These are phyloP conservation scores for Lycocorax pyrrhopterus DNA, from an alignment of 2,113 vertebrate species.

Conservation along the genomic window DNA sequence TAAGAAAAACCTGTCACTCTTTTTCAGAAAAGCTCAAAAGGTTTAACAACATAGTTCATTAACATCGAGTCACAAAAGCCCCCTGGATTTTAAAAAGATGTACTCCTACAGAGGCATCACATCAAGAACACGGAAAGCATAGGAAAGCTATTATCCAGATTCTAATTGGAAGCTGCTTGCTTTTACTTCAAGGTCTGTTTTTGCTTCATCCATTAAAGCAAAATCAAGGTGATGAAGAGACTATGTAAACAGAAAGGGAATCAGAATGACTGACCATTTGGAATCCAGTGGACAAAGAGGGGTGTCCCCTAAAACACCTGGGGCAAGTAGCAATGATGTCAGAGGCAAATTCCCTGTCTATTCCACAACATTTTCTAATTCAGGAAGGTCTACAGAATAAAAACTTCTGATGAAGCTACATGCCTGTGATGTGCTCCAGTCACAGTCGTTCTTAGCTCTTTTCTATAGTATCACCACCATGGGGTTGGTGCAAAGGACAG, in stretches of 20 bases:
- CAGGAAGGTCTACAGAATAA: neutral
- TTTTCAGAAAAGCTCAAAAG: constrained; percentile 8
- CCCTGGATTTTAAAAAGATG: neutral
- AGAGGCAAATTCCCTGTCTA: neutral
- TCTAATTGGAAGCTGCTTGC: neutral
- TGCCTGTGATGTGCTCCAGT: neutral
- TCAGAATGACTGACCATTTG: neutral
- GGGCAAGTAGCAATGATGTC: neutral
- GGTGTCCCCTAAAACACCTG: neutral
- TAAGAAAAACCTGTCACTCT: constrained; percentile 4
- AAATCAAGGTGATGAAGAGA: neutral
- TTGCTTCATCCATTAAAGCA: neutral
- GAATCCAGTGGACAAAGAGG: neutral
- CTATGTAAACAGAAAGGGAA: neutral
- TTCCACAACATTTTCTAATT: neutral
- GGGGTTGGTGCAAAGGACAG: neutral
- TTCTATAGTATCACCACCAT: neutral
- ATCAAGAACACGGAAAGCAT: neutral
- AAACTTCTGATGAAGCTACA: neutral
- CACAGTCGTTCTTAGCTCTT: neutral
- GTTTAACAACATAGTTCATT: constrained; percentile 2
- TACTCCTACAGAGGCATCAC: neutral
- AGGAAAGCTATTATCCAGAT: neutral
- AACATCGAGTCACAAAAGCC: neutral
- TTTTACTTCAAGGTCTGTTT: neutral